Evolutionary conservation across 2,797 vertebrate species (phyloP), one percentile per base, ranked within the genome.

Genomic region (Acridotheres tristis): DNA sequence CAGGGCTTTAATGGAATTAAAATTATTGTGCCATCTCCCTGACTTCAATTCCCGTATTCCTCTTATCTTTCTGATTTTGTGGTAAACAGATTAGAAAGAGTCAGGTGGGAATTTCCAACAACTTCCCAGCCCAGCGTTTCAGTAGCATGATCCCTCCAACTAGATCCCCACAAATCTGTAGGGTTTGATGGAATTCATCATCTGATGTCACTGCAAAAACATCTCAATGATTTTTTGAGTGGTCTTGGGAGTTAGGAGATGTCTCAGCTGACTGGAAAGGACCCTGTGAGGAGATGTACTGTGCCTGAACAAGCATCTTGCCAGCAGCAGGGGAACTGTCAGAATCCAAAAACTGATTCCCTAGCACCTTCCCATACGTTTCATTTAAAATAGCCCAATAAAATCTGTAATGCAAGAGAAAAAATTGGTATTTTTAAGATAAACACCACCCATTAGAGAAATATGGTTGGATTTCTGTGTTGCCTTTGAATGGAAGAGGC

Each of bases 251-350:
- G 30, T 53, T 51, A 53, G 29, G 51, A 53, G 51, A 53, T 30
- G 11, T 53, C 17, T 29, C 51, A 30, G 51, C 29, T 53, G 51
- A 30, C 17, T 30, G 18, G 30, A 48, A 83, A 65, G 17, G 5
- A 23, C 1, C 3, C 11, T 0, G 0, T 34, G 6, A 72, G 13
- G 30, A 58, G 5, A 6, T 29, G 9, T 1, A 18, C 4, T 43
- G 26, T 63, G 8, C 18, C 26, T 69, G 7, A 61, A 23, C 13
- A 73, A 82, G 2, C 21, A 50, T 50, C 15, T 85, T 4, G 0
- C 8, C 16, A 77, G 34, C 10, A 89, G 23, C 9, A 29, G 5
- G 26, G 13, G 9, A n/a, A 21, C 4, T 72, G 21, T 51, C n/a
- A 74, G 48, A 67, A 74, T 43, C 10, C 8, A 23, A 63, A 87